Base-by-base conservation (phyloP, 2,888 invertebrate genomes). In the Chalcosyrphus nemorum region DNA sequence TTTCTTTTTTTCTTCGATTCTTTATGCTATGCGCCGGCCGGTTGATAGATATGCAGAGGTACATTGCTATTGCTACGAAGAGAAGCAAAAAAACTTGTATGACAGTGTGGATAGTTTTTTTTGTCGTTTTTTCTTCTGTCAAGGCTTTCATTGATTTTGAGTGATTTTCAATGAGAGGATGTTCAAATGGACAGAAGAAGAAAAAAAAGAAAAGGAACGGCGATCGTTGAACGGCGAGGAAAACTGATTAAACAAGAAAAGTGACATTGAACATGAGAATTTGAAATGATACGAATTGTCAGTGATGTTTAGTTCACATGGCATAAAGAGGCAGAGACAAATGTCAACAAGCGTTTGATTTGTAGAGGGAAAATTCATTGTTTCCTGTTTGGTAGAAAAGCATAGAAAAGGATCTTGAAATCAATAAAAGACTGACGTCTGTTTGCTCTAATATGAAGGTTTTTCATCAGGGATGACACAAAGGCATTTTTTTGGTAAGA, bases 231-330 rank as follows among this genome's bases (percentile, higher is more conserved):
- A 41, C 59, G 74, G 50, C 59, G 74, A 41, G n/a, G 57, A 24
- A 52, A 74, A 84, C 80, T 74, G 78, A 80, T 82, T 72, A 66
- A 82, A 82, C 78, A 78, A 80, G 84, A 84, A 80, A 84, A 74
- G 56, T 80, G 84, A 84, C 84, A 80, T 78, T 75, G 84, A 85
- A 81, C 85, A 85, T 85, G 85, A 81, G 85, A 85, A 81, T 81
- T 81, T 80, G 80, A 84, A 84, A 80, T 84, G 74, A 70, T 70
- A 66, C 75, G 75, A 76, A 74, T 74, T 66, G 75, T 78, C 54
- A 68, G 82, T 54, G 70, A 43, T 38, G 61, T 72, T 68, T 74
- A 72, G 75, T 84, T 80, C 84, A 74, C 84, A 84, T 84, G 82
- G 54, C 52, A 63, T 54, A 45, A 24, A 57, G 54, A 56, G 54